Evolutionary conservation across 2,888 invertebrate species (phyloP), one percentile per base, ranked within the genome.

Genomic region (Oegoconia quadripuncta): DNA sequence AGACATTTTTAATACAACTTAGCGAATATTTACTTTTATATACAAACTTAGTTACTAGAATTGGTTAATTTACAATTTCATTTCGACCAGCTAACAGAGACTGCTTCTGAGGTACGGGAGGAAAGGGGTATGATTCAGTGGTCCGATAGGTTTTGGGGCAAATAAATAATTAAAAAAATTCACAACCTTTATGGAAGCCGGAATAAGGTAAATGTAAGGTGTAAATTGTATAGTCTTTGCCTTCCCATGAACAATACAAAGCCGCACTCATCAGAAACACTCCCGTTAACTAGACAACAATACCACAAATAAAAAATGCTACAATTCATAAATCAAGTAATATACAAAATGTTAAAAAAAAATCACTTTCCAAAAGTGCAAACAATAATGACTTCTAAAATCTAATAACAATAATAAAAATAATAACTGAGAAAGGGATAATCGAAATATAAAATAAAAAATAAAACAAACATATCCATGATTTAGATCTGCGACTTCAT

Each of bases 401-500:
- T 27, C 27, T 27, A 27, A 27, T 13, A 27, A 27, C 29, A 15
- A 26, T 26, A 9, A 9, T 26, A 26, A n/a, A 29, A 29, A 15
- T 14, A 28, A 20, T 6, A 8, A 4, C 5, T 4, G 20, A 20
- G 20, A 20, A 8, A 20, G 8, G 8, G 8, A 20, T 6, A 20
- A 20, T 20, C 5, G 20, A 20, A 20, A 20, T 6, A 4, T 20
- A 22, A 32, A 15, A 30, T 2, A 16, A 29, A 28, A 28, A 32
- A 14, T 8, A 22, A 17, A 14, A 14, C 3, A 11, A 25, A 26
- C 18, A 34, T 30, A 13, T 25, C 25, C 11, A 17, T 18, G 37
- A 36, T 36, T 38, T 22, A 7, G 28, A 39, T 37, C 33, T 34
- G 12, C 37, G 32, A 23, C 15, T 32, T 18, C 39, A 44, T 47